These are phyloP conservation scores for Euura lappo DNA, from an alignment of 1,140 invertebrate species.

Conservation along the genomic window DNA sequence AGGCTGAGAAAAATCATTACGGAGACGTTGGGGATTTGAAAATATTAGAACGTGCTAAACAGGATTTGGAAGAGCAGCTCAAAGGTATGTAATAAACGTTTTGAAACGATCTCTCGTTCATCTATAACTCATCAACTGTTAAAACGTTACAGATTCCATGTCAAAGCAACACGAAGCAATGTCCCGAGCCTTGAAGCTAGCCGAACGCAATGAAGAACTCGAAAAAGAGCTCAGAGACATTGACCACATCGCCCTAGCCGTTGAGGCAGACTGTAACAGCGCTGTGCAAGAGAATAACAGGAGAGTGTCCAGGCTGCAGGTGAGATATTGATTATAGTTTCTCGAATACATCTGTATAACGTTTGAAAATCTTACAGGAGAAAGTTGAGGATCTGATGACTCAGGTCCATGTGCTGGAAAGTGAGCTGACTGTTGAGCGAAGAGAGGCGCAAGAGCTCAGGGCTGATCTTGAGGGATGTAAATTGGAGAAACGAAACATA, in stretches of 20 bases:
- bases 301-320: conserved; percentile 51
- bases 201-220: conserved; percentile 69
- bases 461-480: conserved; percentile 59
- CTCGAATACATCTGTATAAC: conserved; percentile 13
- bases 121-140: conserved; percentile 2
- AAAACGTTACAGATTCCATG: conserved; percentile 57
- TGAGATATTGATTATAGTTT: conserved; percentile 28
- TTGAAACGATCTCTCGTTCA: conserved; percentile 4
- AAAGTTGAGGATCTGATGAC: conserved; percentile 56
- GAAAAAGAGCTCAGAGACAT: conserved; percentile 72
- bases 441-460: conserved; percentile 56
- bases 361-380: conserved; percentile 51
- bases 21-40: conserved; percentile 57
- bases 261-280: conserved; percentile 67
- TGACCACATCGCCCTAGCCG: conserved; percentile 70
- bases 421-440: conserved; percentile 56
- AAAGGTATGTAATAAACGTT: conserved; percentile 49
- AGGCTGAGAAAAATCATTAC: conserved; percentile 50
- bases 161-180: conserved; percentile 77
- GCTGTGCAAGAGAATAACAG: conserved; percentile 55
- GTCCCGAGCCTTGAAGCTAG: conserved; percentile 70
- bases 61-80: conserved; percentile 64
- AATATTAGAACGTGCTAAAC: conserved; percentile 62
- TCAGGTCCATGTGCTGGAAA: conserved; percentile 59
- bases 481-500: conserved; percentile 59